These are phyloP conservation scores for Cyprinus carpio DNA, from an alignment of 2,113 vertebrate genomes.

Conservation along the genomic window DNA sequence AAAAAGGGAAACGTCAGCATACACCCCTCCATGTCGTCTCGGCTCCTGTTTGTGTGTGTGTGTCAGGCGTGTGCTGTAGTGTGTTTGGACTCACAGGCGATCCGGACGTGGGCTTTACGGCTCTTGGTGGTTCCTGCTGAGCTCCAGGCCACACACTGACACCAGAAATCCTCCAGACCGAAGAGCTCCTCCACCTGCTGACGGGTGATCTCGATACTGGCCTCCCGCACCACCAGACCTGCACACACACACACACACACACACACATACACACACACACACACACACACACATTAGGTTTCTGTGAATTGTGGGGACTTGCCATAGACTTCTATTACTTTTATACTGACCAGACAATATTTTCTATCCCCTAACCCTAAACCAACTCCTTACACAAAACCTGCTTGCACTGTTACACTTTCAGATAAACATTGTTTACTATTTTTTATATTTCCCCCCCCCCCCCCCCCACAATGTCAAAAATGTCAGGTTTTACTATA, in stretches of 20 bases:
- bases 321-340: too few species aligned
- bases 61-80: not conserved
- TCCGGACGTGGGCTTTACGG: conserved; percentile 94
- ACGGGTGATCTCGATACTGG: conserved; percentile 96
- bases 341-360: too few species aligned
- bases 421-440: too few species aligned
- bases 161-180: conserved; percentile 97
- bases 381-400: too few species aligned
- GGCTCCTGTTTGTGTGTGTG: not conserved
- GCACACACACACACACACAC: conserved; percentile 35
- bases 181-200: conserved; percentile 98
- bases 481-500: too few species aligned
- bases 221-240: conserved; percentile 96
- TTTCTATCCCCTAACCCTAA: too few species aligned
- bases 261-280: conserved; percentile 30
- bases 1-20: too few species aligned
- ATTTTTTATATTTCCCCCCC: too few species aligned
- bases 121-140: conserved; percentile 97
- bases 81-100: conserved; percentile 88
- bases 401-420: too few species aligned
- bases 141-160: conserved; percentile 99
- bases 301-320: too few species aligned
- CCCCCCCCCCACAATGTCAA: too few species aligned
- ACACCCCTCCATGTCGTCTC: not conserved
- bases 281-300: not conserved